Evolutionary conservation across 2,888 invertebrate species (phyloP).

Genomic region (Hirtodrosophila histrioides): DNA sequence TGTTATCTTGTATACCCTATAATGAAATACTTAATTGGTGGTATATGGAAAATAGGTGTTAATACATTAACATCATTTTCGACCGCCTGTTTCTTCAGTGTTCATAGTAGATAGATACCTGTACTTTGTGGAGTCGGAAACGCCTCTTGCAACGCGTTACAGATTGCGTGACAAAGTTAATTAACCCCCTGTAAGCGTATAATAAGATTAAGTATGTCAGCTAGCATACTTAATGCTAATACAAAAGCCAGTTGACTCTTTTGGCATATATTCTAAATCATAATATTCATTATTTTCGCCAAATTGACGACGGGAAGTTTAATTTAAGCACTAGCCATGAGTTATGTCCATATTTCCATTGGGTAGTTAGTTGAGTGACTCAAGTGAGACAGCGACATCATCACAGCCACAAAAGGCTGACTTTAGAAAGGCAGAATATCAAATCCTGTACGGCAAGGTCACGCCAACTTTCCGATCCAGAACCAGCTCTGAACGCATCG

Average conservation of each 20-base stretch:
- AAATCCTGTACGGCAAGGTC: slow-evolving; percentile 70
- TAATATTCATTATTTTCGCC: slow-evolving; percentile 43
- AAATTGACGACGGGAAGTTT: slow-evolving; percentile 68
- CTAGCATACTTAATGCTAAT: slow-evolving; percentile 14
- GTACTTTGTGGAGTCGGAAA: too few relatives aligned
- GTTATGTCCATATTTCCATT: slow-evolving; percentile 51
- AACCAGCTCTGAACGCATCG: slow-evolving; percentile 19
- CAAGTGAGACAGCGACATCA: slow-evolving; percentile 42
- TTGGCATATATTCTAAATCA: slow-evolving; percentile 39
- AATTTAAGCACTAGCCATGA: slow-evolving; percentile 52
- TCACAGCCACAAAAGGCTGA: slow-evolving; percentile 42
- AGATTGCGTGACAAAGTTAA: too few relatives aligned
- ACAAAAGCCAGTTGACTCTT: slow-evolving; percentile 21
- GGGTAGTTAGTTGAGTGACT: slow-evolving; percentile 11
- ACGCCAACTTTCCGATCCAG: slow-evolving; percentile 20
- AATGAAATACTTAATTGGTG: too few relatives aligned
- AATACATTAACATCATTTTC: too few relatives aligned
- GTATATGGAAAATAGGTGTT: too few relatives aligned
- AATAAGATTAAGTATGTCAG: neutral
- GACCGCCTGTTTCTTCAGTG: too few relatives aligned
- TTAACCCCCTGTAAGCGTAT: too few relatives aligned
- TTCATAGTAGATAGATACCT: too few relatives aligned
- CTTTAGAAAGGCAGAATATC: slow-evolving; percentile 60
- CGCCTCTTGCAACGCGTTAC: too few relatives aligned
- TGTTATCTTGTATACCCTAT: too few relatives aligned